Evolutionary conservation across 1,140 invertebrate species (phyloP).

Genomic region (Archegozetes longisetosus): DNA sequence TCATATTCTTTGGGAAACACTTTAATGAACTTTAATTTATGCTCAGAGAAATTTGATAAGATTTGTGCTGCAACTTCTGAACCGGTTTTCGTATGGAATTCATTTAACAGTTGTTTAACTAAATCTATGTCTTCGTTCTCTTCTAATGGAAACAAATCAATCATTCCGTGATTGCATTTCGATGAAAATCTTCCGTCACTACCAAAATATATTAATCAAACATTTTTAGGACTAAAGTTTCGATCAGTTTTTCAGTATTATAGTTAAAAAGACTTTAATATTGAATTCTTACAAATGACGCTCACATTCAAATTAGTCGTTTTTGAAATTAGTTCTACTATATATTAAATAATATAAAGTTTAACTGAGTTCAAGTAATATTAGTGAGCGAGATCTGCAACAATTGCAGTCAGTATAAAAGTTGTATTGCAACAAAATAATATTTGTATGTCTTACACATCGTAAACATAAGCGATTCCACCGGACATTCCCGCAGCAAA

Average conservation of each 20-base stretch:
- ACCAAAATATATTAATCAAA: slow-evolving; percentile 2
- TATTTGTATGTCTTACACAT: too few species aligned
- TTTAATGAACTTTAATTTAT: slow-evolving; percentile 71
- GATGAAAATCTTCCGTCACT: slow-evolving; percentile 29
- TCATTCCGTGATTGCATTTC: slow-evolving; percentile 80
- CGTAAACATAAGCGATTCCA: slow-evolving; percentile 88
- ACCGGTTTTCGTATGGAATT: slow-evolving; percentile 78
- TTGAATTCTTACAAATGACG: too few species aligned
- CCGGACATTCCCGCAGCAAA: slow-evolving; percentile 98
- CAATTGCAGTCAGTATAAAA: too few species aligned
- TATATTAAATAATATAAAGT: too few species aligned
- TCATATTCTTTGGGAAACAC: slow-evolving; percentile 95
- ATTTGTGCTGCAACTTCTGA: slow-evolving; percentile 66
- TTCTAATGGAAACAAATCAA: slow-evolving; percentile 66
- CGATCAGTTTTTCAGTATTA: too few species aligned
- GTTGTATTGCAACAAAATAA: too few species aligned
- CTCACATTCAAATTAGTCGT: too few species aligned
- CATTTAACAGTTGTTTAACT: slow-evolving; percentile 58
- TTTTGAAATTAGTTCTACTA: too few species aligned
- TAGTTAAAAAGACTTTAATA: too few species aligned
- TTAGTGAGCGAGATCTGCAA: too few species aligned
- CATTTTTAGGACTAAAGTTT: not conserved
- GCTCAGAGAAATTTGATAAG: slow-evolving; percentile 41
- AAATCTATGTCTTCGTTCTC: slow-evolving; percentile 57
- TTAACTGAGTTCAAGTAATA: too few species aligned